Base-by-base conservation (phyloP, 92 coral and sea anemone species). In the Hydrozoanthus gracilis region DNA sequence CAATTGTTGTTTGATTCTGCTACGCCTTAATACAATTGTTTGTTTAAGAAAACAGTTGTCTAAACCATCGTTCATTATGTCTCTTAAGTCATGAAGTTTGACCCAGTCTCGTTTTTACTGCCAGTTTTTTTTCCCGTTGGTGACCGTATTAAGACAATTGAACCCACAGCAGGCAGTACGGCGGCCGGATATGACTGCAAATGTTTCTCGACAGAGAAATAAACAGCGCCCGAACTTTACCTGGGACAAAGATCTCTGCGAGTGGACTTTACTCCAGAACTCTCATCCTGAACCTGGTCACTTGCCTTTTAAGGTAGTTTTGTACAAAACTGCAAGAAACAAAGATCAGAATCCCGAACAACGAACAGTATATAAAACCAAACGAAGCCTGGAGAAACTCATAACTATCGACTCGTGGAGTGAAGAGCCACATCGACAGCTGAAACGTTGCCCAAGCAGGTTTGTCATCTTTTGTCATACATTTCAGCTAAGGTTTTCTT, bases 251-350 rank as follows among this genome's bases (percentile, higher is more conserved):
- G 4, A 58, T 27, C 77, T 44, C 52, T 12, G 77, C 51, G 8
- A 9, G 50, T 52, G 51, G 77, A 52, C 45, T 72, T 72, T 72
- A 51, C 77, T 72, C 51, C 51, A 72, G 10, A 72, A 72, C 35
- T 15, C 27, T 72, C 18, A 47, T 11, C 77, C 47, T 72, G 45
- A 46, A 44, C 52, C 77, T 5, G 12, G 17, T 44, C 17, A 17
- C 77, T 5, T 46, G 11, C 77, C 77, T 20, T 72, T 72, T 72
- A 46, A 44, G 77, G 77, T 46, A 72, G 47, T 72, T 72, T 46
- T 72, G 12, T 44, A 10, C 3, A 72, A 72, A 14, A 45, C 14
- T 3, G 3, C 17, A 45, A 15, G 35, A 49, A 72, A 72, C 51
- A 72, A 72, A 72, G 77, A 45, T 72, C 77, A 72, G 12, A 71